Percentiles rank a stretch among this genome's conserved stretches.
Conservation (phyloP, 2,888 invertebrate species). For the Meta bourneti region DNA sequence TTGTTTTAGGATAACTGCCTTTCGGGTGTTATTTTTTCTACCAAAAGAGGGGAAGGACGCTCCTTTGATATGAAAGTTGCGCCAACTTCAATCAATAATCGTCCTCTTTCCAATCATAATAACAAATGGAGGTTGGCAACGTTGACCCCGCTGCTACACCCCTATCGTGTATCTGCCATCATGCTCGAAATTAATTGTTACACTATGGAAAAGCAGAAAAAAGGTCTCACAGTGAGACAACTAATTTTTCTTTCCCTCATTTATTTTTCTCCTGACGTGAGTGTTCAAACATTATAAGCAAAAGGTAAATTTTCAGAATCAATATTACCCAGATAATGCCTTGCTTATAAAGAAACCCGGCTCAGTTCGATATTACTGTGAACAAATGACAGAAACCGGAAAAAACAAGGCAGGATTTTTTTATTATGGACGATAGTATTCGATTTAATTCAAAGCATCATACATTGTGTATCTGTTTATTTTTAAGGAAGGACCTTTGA, state of each 20-base stretch:
- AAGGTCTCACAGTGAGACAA: slow-evolving; percentile 14
- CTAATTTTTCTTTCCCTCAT: slow-evolving; percentile 40
- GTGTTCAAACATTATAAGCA: neutral
- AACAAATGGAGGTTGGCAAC: slow-evolving; percentile 60
- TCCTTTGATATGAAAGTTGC: slow-evolving; percentile 46
- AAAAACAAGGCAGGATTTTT: too few species aligned
- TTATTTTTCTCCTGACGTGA: slow-evolving; percentile 31
- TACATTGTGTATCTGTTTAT: too few species aligned
- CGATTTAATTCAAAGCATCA: too few species aligned
- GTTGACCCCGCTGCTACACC: slow-evolving; percentile 64
- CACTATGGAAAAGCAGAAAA: slow-evolving; percentile 55
- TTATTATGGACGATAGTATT: too few species aligned
- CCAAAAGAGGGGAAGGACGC: neutral
- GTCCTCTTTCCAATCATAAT: slow-evolving; percentile 59
- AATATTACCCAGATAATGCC: neutral
- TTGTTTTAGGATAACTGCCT: slow-evolving; percentile 41
- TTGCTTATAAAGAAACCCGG: neutral
- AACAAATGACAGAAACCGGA: too few species aligned
- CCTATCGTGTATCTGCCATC: slow-evolving; percentile 71
- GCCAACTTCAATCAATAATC: slow-evolving; percentile 67
- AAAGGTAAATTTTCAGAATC: neutral
- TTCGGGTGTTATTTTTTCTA: neutral
- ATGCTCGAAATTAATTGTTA: slow-evolving; percentile 68
- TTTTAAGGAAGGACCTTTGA: too few species aligned
- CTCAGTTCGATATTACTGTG: too few species aligned